phyloP scores from a whole-genome alignment of 1,140 invertebrate species.

The Drosophila tsacasi region DNA sequence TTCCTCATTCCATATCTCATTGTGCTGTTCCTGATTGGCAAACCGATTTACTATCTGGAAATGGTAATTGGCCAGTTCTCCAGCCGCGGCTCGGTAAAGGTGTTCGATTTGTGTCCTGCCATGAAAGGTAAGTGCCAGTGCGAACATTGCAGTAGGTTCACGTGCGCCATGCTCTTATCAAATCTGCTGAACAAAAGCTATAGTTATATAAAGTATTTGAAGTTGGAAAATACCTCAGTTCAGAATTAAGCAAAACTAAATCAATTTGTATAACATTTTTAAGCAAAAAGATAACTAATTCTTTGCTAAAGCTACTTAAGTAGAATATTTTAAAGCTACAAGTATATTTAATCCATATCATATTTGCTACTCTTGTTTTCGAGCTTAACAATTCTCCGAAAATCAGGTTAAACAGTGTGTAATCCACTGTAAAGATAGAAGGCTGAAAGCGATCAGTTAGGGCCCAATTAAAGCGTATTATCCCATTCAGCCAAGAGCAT shows the following conservation, averaged over 20 bases:
- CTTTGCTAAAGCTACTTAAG: too few species aligned
- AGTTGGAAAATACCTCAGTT: not conserved
- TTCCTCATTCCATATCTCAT: slow-evolving; percentile 93
- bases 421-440: not conserved
- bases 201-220: not conserved
- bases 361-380: not conserved
- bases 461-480: slow-evolving; percentile 1
- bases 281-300: too few species aligned
- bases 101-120: slow-evolving; percentile 86
- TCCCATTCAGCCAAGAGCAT: slow-evolving; percentile 4
- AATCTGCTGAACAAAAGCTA: too few species aligned
- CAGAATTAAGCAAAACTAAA: not conserved
- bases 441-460: slow-evolving; percentile 7
- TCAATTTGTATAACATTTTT: not conserved
- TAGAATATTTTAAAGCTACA: not conserved
- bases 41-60: slow-evolving; percentile 95
- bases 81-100: slow-evolving; percentile 88
- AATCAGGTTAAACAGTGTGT: not conserved
- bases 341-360: not conserved
- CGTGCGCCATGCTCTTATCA: slow-evolving; percentile 26
- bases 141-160: slow-evolving; percentile 3
- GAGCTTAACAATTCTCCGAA: not conserved
- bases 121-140: slow-evolving; percentile 86
- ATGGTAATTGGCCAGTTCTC: slow-evolving; percentile 91
- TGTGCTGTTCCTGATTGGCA: slow-evolving; percentile 91